Evolutionary conservation across 2,113 vertebrate genomes (phyloP).

Genomic region (Vulpes lagopus): DNA sequence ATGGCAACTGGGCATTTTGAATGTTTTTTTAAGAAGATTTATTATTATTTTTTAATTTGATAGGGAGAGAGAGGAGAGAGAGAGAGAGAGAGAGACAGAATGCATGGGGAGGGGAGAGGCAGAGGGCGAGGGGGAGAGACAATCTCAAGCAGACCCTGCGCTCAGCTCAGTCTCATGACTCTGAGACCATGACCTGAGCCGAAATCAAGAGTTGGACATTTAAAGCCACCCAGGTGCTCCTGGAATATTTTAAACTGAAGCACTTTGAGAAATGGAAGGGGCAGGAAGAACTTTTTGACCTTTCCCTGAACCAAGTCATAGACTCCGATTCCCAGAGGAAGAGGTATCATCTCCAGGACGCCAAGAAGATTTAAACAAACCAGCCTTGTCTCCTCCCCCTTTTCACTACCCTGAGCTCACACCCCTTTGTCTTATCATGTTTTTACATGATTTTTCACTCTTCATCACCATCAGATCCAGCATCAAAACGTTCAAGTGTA

Average conservation of each 20-base stretch:
- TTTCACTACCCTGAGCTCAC: no score
- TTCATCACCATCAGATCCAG: neutral
- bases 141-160: neutral
- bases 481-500: neutral
- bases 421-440: neutral
- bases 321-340: no score
- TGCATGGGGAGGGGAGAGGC: neutral
- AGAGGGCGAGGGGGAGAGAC: neutral
- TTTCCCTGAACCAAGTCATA: neutral
- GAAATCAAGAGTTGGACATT: neutral
- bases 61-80: no score
- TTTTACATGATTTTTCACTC: neutral
- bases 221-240: neutral
- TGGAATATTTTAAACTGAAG: neutral
- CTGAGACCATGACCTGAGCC: neutral
- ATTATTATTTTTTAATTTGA: neutral
- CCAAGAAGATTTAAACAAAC: neutral
- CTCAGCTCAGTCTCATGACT: neutral
- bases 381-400: neutral
- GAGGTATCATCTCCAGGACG: no score
- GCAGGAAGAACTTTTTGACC: neutral
- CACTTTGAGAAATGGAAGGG: neutral
- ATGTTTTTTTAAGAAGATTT: neutral
- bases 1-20: neutral
- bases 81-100: neutral